Evolutionary conservation across 2,797 vertebrate species (phyloP).

Genomic region (Pantherophis vulpinus): DNA sequence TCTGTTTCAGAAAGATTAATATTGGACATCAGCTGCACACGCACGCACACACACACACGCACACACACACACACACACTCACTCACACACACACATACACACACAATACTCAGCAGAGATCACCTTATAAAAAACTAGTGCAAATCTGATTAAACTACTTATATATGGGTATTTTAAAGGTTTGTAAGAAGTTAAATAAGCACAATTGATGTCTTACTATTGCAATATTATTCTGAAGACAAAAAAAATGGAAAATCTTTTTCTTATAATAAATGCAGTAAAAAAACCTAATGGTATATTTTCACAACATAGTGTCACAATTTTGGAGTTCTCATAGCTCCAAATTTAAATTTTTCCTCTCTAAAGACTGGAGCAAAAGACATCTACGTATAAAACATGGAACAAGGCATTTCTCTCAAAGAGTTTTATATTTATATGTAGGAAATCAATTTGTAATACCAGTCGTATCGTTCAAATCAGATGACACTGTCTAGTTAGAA

Average conservation of each 20-base stretch:
- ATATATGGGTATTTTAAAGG: background rate
- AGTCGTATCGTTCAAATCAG: conserved; percentile 71
- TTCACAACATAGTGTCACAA: conserved; percentile 8
- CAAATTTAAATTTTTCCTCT: conserved; percentile 26
- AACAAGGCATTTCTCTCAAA: conserved; percentile 51
- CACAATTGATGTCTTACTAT: background rate
- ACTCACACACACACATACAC: background rate
- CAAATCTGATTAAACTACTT: background rate
- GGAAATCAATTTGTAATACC: conserved; percentile 75
- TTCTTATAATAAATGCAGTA: conserved; percentile 36
- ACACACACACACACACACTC: too few species aligned
- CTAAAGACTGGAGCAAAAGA: conserved; percentile 17
- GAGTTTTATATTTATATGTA: conserved; percentile 63
- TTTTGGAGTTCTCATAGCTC: background rate
- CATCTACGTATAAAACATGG: conserved; percentile 51
- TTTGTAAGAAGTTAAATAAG: background rate
- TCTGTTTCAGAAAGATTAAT: background rate
- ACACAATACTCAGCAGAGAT: background rate
- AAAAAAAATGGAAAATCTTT: background rate
- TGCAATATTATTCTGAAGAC: conserved; percentile 2
- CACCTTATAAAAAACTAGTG: conserved; percentile 1
- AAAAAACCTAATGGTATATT: conserved; percentile 5
- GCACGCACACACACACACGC: too few species aligned
- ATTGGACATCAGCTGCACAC: background rate
- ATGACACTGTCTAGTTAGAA: conserved; percentile 69